Evolutionary conservation across 2,888 invertebrate genomes (phyloP).

Genomic region (Prosapia bicincta): DNA sequence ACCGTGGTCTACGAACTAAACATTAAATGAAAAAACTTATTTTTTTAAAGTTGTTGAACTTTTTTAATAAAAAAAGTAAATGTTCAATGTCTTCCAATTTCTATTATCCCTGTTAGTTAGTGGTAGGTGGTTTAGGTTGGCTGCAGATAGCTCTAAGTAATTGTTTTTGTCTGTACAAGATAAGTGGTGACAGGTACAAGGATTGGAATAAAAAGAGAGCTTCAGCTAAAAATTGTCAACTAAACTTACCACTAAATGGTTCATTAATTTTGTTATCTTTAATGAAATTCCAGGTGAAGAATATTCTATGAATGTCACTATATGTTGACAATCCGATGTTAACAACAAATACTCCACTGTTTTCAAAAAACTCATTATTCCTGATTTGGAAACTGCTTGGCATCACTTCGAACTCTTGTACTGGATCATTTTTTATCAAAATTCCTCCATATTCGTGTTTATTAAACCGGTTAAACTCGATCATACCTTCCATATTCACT

Average conservation of each 20-base stretch:
- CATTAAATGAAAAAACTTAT: no score
- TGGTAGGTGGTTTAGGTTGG: no score
- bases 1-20: no score
- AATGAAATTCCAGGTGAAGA: constrained; percentile 86
- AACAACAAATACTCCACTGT: constrained; percentile 83
- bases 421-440: constrained; percentile 71
- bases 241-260: constrained; percentile 61
- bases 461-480: constrained; percentile 87
- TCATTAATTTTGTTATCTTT: constrained; percentile 81
- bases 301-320: constrained; percentile 69
- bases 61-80: no score
- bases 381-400: constrained; percentile 69
- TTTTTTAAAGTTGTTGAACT: no score
- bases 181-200: no score
- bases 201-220: no score
- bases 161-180: no score
- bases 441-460: constrained; percentile 80
- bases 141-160: no score
- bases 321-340: constrained; percentile 86
- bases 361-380: constrained; percentile 87
- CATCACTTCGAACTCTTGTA: constrained; percentile 45
- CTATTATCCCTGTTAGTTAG: no score
- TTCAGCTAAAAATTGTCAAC: background rate
- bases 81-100: no score
- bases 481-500: constrained; percentile 68